Conservation (phyloP, 53 echinoderm and acorn worm genomes). For the Paracentrotus lividus region DNA sequence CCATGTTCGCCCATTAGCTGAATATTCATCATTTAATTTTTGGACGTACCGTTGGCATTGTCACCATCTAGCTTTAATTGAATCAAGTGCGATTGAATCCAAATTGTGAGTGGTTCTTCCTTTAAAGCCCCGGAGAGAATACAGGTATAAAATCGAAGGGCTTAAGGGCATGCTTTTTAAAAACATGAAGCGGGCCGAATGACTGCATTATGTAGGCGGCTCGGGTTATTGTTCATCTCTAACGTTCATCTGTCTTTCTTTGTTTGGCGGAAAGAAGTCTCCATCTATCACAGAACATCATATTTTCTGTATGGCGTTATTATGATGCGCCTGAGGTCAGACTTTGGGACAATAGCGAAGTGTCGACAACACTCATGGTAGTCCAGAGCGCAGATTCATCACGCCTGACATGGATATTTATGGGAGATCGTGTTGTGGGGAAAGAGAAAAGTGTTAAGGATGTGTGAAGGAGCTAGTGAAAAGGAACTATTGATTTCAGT, state of each 20-base stretch:
- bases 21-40: background rate
- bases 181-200: conserved; percentile 48
- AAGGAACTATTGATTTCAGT: conserved; percentile 48
- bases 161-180: conserved; percentile 46
- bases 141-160: conserved; percentile 16
- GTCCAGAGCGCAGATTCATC: conserved; percentile 46
- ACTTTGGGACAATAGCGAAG: conserved; percentile 21
- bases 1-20: background rate
- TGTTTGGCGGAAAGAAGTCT: background rate
- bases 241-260: conserved; percentile 39
- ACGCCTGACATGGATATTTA: conserved; percentile 31
- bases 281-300: conserved; percentile 41
- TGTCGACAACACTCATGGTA: background rate
- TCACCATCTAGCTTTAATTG: background rate
- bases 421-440: conserved; percentile 32
- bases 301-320: background rate
- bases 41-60: background rate
- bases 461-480: conserved; percentile 38
- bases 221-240: conserved; percentile 24
- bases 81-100: background rate
- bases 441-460: conserved; percentile 1
- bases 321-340: conserved; percentile 46
- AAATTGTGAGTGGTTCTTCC: conserved; percentile 7
- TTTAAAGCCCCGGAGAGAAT: conserved; percentile 29
- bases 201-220: background rate